Evolutionary conservation across 2,888 invertebrate genomes (phyloP), one percentile per base, ranked within the genome.

Genomic region (Brachypalpus laphriformis): DNA sequence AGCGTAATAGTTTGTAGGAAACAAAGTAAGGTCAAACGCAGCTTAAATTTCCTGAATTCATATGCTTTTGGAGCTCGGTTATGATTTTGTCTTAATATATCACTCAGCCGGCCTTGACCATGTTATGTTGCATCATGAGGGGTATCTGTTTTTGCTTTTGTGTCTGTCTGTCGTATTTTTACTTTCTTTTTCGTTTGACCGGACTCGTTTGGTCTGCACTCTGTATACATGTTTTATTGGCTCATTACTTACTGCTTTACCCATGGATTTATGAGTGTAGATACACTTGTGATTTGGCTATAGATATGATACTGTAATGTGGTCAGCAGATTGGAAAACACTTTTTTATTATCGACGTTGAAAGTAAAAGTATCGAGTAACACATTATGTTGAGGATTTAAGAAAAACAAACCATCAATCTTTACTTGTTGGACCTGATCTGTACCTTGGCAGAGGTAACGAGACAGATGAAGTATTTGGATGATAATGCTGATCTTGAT

Each of bases 341-440:
- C n/a, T 61, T 51, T n/a, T 20, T 31, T 63, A 8, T 34, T 14
- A 49, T 42, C 47, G 14, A 42, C 49, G n/a, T n/a, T n/a, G 51
- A 74, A 74, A 74, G 74, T 47, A 74, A 80, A 80, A 80, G 74
- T 45, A 34, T 25, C 25, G 9, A 20, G 61, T 37, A 20, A 22
- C 37, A 11, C 11, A 18, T 16, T 2, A 11, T 34, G 5, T 22
- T 7, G 25, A 16, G 7, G 14, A 61, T n/a, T n/a, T n/a, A n/a
- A n/a, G n/a, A n/a, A 59, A 22, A n/a, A n/a, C n/a, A 25, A 18
- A 18, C 18, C 3, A 6, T n/a, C 4, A 6, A 40, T 66, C 22
- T 37, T 51, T n/a, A 16, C 14, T 7, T 37, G 49, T 66, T 9
- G 18, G 11, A 66, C 37, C 37, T n/a, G 49, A 66, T 40, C 14